Evolutionary conservation across 2,113 vertebrate genomes (phyloP).

Genomic region (Rhinolophus ferrumequinum): DNA sequence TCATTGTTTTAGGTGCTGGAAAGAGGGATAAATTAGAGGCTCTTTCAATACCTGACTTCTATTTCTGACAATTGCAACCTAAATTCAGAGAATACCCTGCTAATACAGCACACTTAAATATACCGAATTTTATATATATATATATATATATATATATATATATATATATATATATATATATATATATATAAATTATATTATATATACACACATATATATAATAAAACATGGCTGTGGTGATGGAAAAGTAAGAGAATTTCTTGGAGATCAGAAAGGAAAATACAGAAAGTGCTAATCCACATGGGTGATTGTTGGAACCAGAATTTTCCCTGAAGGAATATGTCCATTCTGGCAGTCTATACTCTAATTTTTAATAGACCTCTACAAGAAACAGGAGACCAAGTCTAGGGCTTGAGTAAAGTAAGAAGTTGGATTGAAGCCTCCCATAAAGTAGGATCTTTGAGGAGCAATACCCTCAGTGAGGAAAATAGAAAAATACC

Average conservation of each 20-base stretch:
- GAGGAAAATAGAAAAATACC: background rate
- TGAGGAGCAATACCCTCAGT: background rate
- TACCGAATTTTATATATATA: no score
- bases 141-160: no score
- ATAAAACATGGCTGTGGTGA: background rate
- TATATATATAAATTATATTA: no score
- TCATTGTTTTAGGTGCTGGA: background rate
- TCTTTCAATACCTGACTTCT: constrained; percentile 35
- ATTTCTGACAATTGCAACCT: background rate
- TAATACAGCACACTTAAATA: background rate
- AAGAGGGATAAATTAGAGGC: background rate
- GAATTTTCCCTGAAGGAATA: background rate
- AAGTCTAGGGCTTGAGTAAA: background rate
- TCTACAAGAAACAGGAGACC: background rate
- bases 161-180: background rate
- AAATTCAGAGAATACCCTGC: background rate
- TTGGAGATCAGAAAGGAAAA: constrained; percentile 8
- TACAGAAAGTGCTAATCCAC: background rate
- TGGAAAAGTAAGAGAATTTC: background rate
- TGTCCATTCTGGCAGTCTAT: background rate
- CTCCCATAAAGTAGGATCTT: background rate
- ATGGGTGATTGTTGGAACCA: background rate
- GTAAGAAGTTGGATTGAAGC: background rate
- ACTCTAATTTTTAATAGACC: background rate
- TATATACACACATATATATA: background rate